Percentiles rank a stretch among this genome's conserved stretches.
Conservation (phyloP, 2,888 invertebrate genomes). For the Atherix ibis region DNA sequence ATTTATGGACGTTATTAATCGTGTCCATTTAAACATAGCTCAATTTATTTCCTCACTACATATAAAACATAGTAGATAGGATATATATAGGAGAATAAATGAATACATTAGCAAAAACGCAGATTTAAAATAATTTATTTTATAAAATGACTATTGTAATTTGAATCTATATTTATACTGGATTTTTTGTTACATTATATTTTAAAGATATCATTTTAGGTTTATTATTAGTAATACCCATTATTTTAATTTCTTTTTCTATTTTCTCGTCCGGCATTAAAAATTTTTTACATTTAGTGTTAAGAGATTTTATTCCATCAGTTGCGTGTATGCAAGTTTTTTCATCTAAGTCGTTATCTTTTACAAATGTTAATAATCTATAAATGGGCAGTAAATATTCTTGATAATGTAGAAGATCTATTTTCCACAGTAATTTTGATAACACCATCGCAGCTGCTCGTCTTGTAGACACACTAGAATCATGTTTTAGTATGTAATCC, state of each 20-base stretch:
- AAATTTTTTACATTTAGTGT: slow-evolving; percentile 23
- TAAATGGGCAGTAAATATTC: slow-evolving; percentile 29
- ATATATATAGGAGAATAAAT: too few relatives aligned
- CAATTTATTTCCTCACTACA: too few relatives aligned
- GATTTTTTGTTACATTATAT: too few relatives aligned
- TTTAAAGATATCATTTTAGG: too few relatives aligned
- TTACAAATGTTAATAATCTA: slow-evolving; percentile 20
- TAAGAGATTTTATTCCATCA: slow-evolving; percentile 22
- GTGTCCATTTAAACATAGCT: too few relatives aligned
- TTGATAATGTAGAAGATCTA: slow-evolving; percentile 26
- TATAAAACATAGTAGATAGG: too few relatives aligned
- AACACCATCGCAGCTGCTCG: slow-evolving; percentile 27
- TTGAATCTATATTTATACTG: too few relatives aligned
- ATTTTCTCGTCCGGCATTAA: slow-evolving; percentile 18
- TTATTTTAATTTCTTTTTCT: slow-evolving; percentile 25
- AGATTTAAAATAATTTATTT: too few relatives aligned
- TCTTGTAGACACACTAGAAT: slow-evolving; percentile 26
- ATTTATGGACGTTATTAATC: too few relatives aligned
- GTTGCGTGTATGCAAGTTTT: slow-evolving; percentile 27
- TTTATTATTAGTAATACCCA: too few relatives aligned
- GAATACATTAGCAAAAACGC: too few relatives aligned
- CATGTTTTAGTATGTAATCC: slow-evolving; percentile 22
- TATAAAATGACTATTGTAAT: too few relatives aligned
- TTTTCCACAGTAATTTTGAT: slow-evolving; percentile 25
- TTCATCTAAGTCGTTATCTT: slow-evolving; percentile 21